phyloP scores from a whole-genome alignment of 2,888 invertebrate species.

The Onchidella celtica region DNA sequence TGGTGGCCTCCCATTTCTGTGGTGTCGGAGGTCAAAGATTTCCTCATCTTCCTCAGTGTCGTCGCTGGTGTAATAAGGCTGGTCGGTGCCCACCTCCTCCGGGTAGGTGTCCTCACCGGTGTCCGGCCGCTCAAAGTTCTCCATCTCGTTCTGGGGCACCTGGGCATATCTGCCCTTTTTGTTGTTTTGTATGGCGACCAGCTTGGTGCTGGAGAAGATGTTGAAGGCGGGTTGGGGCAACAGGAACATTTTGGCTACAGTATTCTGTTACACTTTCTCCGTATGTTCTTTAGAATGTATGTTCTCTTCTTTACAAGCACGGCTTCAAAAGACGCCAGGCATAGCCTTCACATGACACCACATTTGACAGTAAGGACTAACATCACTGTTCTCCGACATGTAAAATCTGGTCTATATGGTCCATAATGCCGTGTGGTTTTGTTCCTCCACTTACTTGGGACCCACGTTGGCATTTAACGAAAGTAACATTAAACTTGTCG shows the following conservation, averaged over 20 bases:
- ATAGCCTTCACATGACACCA: too few relatives aligned
- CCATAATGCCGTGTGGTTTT: too few relatives aligned
- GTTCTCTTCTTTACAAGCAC: too few relatives aligned
- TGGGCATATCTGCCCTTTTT: slow-evolving; percentile 28
- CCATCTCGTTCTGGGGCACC: slow-evolving; percentile 24
- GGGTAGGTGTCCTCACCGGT: not conserved
- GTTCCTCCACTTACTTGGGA: too few relatives aligned
- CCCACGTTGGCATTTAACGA: too few relatives aligned
- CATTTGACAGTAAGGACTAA: too few relatives aligned
- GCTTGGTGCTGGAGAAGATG: slow-evolving; percentile 7
- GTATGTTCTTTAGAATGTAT: too few relatives aligned
- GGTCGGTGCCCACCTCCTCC: slow-evolving; percentile 8
- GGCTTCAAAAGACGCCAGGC: too few relatives aligned
- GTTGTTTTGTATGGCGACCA: not conserved
- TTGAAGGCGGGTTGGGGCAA: slow-evolving; percentile 23
- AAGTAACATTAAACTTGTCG: too few relatives aligned
- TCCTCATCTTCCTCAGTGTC: slow-evolving; percentile 14
- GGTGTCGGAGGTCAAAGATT: slow-evolving; percentile 7
- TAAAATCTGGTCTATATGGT: too few relatives aligned
- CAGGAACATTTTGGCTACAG: not conserved
- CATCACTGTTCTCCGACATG: too few relatives aligned
- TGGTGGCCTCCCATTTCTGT: slow-evolving; percentile 1
- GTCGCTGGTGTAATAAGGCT: not conserved
- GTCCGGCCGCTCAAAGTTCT: slow-evolving; percentile 11
- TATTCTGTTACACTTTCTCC: too few relatives aligned